Base-by-base conservation (phyloP, 37 sponge, comb jelly and placozoan genomes). In the Aplysina aerophoba region DNA sequence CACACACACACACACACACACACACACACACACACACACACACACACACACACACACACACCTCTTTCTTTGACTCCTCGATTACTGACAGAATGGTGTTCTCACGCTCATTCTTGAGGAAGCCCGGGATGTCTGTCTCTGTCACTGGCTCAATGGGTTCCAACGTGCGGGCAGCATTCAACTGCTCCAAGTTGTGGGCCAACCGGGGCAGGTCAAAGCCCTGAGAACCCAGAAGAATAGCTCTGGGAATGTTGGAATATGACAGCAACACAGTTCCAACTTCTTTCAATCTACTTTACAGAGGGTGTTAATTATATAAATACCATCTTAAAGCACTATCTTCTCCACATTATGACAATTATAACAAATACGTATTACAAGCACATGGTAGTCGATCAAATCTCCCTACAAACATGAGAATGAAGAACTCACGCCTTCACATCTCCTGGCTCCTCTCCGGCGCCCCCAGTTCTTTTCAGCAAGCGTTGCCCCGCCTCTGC, bases 21-120 rank as follows among this genome's bases (percentile, higher is more conserved):
- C 24, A 24, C 24, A 63, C 27, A 63, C 24, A 63, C 27, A 24
- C 24, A 63, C 65, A 63, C 28, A 30, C 65, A 30, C 24, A 63
- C 24, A 30, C 24, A 63, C 65, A 28, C 24, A 30, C 65, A 63
- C 65, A 24, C 24, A 24, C 27, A 21, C 83, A 85, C 38, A 93
- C 93, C 83, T 81, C 84, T 63, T 89, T 91, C 77, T 93, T 87
- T 20, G 96, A 90, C 81, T 96, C 94, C 66, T 92, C 96, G 62
- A 99, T 97, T n/a, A 93, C 91, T 27, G 97, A 78, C 28, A 99
- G 81, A 1, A 99, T 86, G 2, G 96, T 97, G 77, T 99, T 97
- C 77, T 99, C 96, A 39, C 94, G 59, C 83, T 96, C 99, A 65
- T 95, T 94, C 15, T 86, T 79, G 14, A 99, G 88, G 83, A 99